These are phyloP conservation scores for Uria lomvia DNA, from an alignment of 2,113 vertebrate genomes.

Conservation along the genomic window DNA sequence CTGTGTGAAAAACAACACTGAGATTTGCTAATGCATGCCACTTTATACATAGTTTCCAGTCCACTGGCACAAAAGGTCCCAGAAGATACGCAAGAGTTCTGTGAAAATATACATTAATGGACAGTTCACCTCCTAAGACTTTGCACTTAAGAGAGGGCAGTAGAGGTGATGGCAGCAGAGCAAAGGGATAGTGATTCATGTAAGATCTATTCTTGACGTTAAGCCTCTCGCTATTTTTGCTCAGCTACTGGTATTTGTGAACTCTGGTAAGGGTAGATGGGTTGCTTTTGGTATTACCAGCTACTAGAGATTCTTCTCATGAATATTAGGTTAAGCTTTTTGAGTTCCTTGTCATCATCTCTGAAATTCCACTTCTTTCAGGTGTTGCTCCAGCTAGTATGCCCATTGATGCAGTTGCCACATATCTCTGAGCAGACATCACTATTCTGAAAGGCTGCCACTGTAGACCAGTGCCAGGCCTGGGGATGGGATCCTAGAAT, in stretches of 20 bases:
- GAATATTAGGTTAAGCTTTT: not conserved
- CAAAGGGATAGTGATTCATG: not conserved
- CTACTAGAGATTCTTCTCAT: not conserved
- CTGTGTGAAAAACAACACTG: not conserved
- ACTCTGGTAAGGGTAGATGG: not conserved
- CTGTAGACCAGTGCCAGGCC: rapidly evolving
- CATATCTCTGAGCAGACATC: rapidly evolving
- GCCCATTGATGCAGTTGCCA: not conserved
- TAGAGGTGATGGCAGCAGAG: not conserved
- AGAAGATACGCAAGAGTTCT: not conserved
- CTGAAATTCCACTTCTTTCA: not conserved
- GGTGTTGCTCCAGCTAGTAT: not conserved
- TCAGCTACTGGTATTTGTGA: not conserved
- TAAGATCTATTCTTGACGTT: rapidly evolving
- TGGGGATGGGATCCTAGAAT: not conserved
- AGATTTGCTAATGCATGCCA: not conserved
- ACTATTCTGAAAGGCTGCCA: not conserved
- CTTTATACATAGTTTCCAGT: not conserved
- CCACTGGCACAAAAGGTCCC: not conserved
- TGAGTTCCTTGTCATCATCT: not conserved
- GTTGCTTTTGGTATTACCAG: not conserved
- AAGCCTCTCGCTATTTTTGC: not conserved
- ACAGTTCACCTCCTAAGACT: not conserved
- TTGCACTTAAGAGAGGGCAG: not conserved
- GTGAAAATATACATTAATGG: not conserved